phyloP scores from a whole-genome alignment of 2,888 invertebrate genomes.

The Schizotus pectinicornis region DNA sequence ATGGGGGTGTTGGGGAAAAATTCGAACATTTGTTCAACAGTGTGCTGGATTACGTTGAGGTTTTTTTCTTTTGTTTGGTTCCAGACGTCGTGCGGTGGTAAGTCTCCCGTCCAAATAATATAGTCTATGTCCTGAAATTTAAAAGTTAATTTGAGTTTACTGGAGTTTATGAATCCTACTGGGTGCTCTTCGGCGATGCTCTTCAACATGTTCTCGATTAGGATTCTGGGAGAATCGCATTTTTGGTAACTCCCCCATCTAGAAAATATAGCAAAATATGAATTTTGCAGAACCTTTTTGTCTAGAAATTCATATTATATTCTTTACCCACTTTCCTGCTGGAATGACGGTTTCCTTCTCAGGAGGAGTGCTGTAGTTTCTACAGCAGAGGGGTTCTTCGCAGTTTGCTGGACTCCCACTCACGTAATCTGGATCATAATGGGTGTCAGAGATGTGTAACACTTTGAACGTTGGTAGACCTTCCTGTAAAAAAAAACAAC shows the following conservation, averaged over 20 bases:
- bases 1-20: constrained; percentile 90
- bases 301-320: too few relatives aligned
- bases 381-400: constrained; percentile 92
- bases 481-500: constrained; percentile 57
- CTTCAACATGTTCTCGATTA: constrained; percentile 89
- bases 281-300: too few relatives aligned
- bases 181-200: constrained; percentile 84
- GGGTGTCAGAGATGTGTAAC: constrained; percentile 95
- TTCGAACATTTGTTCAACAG: constrained; percentile 79
- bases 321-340: constrained; percentile 72
- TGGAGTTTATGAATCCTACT: constrained; percentile 59
- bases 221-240: constrained; percentile 90
- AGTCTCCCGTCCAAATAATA: constrained; percentile 95
- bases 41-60: constrained; percentile 79
- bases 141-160: background rate
- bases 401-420: constrained; percentile 91
- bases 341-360: constrained; percentile 67
- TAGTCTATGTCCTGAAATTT: constrained; percentile 82
- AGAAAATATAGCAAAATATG: constrained; percentile 12
- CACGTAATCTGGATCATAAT: constrained; percentile 90
- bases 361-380: constrained; percentile 78
- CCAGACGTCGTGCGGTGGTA: constrained; percentile 95
- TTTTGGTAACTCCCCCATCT: constrained; percentile 94
- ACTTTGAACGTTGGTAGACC: constrained; percentile 86
- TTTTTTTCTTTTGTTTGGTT: constrained; percentile 89